Evolutionary conservation across 2,797 vertebrate species (phyloP).

Genomic region (Uromys caudimaculatus): DNA sequence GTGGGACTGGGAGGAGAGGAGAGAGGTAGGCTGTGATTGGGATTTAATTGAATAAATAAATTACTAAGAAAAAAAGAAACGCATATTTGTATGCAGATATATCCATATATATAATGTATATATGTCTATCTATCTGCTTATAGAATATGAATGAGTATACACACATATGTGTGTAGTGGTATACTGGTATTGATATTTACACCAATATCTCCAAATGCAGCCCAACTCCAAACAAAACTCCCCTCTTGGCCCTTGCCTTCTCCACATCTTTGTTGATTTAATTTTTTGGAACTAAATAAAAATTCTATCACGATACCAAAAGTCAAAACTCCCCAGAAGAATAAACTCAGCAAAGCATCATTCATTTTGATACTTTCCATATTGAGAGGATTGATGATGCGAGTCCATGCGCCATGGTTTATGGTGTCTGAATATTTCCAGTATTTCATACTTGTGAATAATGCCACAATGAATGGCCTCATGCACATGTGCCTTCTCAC

Average conservation of each 20-base stretch:
- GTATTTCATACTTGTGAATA: slow-evolving; percentile 29
- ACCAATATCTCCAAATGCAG: neutral
- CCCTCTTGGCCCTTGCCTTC: neutral
- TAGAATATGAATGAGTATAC: neutral
- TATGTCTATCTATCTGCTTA: no score
- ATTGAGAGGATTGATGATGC: neutral
- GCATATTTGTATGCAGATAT: neutral
- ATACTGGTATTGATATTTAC: neutral
- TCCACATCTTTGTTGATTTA: neutral
- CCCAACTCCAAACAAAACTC: neutral
- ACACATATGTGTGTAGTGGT: neutral
- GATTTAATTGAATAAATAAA: neutral
- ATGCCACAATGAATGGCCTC: neutral
- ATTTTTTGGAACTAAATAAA: slow-evolving; percentile 33
- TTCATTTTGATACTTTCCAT: neutral
- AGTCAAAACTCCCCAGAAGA: neutral
- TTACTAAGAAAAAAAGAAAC: neutral
- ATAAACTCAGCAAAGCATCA: neutral
- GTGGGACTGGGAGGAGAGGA: neutral
- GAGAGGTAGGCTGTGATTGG: neutral
- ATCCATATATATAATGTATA: neutral
- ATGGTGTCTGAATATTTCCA: neutral
- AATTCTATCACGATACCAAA: neutral
- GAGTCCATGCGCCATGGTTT: neutral
- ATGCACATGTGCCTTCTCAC: neutral